These are phyloP conservation scores for Galago senegalensis DNA, from an alignment of 2,797 vertebrate species.

Conservation along the genomic window DNA sequence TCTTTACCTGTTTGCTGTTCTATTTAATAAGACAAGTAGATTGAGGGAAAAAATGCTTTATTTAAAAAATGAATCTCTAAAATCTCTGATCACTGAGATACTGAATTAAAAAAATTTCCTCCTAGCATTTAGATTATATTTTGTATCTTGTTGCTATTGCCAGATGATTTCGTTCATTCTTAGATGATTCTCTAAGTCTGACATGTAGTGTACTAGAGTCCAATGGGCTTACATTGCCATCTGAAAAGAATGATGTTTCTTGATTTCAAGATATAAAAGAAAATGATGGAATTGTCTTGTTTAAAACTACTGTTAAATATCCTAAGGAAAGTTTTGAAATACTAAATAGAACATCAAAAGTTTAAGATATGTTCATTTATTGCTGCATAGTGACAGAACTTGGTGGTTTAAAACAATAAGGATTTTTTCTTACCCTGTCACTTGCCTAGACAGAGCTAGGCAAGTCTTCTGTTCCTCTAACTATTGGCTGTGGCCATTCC, in stretches of 20 bases:
- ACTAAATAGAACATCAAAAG: slow-evolving; percentile 35
- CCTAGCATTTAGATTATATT: not conserved
- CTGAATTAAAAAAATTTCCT: not conserved
- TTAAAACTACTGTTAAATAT: slow-evolving; percentile 55
- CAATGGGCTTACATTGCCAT: not conserved
- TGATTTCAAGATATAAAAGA: slow-evolving; percentile 44
- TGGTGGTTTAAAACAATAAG: slow-evolving; percentile 1
- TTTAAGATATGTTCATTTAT: slow-evolving; percentile 44
- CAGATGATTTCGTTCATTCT: slow-evolving; percentile 30
- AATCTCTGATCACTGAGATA: not conserved
- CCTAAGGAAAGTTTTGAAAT: slow-evolving; percentile 50
- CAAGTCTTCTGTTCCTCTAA: not conserved
- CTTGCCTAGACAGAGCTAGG: not conserved
- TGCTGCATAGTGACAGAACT: not conserved
- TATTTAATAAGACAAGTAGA: slow-evolving; percentile 45
- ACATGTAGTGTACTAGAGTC: not conserved
- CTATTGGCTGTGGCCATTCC: not conserved
- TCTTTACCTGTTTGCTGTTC: not conserved
- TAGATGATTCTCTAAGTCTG: not conserved
- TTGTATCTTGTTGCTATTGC: not conserved
- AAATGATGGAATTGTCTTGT: slow-evolving; percentile 22
- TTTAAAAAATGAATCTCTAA: slow-evolving; percentile 36
- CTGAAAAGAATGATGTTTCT: slow-evolving; percentile 45
- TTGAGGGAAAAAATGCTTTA: not conserved
- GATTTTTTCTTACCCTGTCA: not conserved